A percentile compares a stretch with the other conserved stretches of the same genome.
phyloP scores from a whole-genome alignment of 2,888 invertebrate species.

The Hypercompe scribonia region DNA sequence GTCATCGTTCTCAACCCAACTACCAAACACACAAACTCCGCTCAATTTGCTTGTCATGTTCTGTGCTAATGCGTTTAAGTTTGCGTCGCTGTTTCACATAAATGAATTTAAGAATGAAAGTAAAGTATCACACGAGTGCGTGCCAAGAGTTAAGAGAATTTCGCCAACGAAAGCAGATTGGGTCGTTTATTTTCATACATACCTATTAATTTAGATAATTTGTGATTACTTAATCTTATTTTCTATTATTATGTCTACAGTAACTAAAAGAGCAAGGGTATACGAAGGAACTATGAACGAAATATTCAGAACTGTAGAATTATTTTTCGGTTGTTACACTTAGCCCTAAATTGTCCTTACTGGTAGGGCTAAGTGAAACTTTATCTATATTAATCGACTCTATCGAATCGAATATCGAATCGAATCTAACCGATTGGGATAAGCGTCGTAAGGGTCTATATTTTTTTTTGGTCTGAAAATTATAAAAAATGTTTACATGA shows the following conservation, averaged over 20 bases:
- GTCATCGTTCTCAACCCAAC: constrained; percentile 51
- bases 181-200: constrained; percentile 20
- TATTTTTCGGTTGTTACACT: too few species aligned
- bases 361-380: too few species aligned
- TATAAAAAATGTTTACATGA: too few species aligned
- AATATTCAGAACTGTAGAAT: constrained; percentile 6
- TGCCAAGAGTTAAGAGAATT: constrained; percentile 47
- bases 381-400: too few species aligned
- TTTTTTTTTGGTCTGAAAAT: too few species aligned
- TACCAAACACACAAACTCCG: constrained; percentile 29
- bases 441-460: too few species aligned
- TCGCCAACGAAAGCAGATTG: constrained; percentile 41
- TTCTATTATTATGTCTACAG: neutral
- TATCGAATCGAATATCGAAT: too few species aligned
- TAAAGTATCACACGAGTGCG: constrained; percentile 43
- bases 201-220: neutral
- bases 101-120: constrained; percentile 55
- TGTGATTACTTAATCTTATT: neutral
- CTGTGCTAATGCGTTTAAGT: constrained; percentile 6
- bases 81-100: constrained; percentile 28
- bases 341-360: too few species aligned
- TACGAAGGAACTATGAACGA: constrained; percentile 13
- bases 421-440: too few species aligned
- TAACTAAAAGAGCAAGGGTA: neutral
- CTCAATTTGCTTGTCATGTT: constrained; percentile 37